phyloP scores from a whole-genome alignment of 1,140 invertebrate species.

The Drosophila repletoides region DNA sequence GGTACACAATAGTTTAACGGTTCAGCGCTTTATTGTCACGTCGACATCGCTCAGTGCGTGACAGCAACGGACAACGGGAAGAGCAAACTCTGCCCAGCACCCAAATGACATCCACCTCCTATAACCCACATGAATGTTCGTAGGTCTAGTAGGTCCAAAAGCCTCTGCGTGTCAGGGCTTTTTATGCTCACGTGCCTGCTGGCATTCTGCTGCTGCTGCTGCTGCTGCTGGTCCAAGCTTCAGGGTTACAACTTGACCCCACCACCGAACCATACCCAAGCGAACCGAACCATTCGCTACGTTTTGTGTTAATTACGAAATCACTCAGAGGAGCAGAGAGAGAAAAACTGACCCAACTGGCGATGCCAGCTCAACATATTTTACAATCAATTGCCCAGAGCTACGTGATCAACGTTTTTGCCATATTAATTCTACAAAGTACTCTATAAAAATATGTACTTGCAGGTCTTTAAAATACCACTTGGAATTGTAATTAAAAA shows the following conservation, averaged over 20 bases:
- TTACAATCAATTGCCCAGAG: conserved; percentile 39
- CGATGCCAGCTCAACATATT: conserved; percentile 41
- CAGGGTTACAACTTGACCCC: conserved; percentile 20
- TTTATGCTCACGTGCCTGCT: conserved; percentile 68
- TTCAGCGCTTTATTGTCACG: conserved; percentile 77
- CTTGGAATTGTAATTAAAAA: conserved; percentile 6
- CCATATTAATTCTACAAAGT: neutral
- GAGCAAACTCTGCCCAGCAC: conserved; percentile 45
- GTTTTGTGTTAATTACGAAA: conserved; percentile 77
- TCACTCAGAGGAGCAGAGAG: conserved; percentile 59
- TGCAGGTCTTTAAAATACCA: neutral
- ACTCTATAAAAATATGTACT: neutral
- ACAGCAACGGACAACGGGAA: conserved; percentile 43
- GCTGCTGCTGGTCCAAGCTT: neutral
- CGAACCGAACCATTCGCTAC: conserved; percentile 16
- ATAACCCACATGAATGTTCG: conserved; percentile 1
- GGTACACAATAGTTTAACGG: conserved; percentile 77
- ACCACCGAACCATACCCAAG: neutral
- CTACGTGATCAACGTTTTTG: conserved; percentile 37
- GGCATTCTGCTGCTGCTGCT: conserved; percentile 31
- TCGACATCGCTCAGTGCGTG: conserved; percentile 34
- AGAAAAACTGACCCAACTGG: conserved; percentile 26
- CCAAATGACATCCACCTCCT: conserved; percentile 38
- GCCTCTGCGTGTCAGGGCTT: conserved; percentile 40
- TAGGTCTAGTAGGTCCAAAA: conserved; percentile 9